Evolutionary conservation across 2,113 vertebrate genomes (phyloP).

Genomic region (Alethe diademata): DNA sequence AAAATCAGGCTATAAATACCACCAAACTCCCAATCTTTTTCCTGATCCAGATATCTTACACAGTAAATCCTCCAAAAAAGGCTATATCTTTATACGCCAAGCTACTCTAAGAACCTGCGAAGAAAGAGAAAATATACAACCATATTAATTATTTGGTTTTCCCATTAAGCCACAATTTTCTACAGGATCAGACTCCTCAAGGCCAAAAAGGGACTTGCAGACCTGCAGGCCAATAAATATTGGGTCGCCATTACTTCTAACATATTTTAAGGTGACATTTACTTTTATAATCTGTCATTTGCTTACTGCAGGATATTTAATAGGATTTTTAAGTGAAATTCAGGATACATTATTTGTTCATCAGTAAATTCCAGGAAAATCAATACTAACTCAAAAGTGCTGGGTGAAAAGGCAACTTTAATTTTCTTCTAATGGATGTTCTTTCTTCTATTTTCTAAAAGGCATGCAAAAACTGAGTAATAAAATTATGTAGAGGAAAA

Average conservation of each 20-base stretch:
- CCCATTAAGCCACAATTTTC: neutral
- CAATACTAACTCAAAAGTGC: neutral
- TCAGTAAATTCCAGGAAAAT: neutral
- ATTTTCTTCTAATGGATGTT: neutral
- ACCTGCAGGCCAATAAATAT: neutral
- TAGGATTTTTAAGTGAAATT: neutral
- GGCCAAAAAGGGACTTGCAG: neutral
- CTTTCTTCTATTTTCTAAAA: neutral
- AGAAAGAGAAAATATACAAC: constrained; percentile 1
- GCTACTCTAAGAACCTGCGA: constrained; percentile 89
- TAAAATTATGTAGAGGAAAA: neutral
- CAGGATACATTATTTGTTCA: neutral
- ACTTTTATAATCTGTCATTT: neutral
- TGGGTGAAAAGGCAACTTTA: neutral
- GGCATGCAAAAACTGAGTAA: neutral
- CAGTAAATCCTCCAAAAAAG: constrained; percentile 93
- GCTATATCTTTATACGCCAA: constrained; percentile 91
- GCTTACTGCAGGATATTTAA: neutral
- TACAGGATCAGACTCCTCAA: neutral
- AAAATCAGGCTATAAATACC: constrained; percentile 91
- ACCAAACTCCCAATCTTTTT: constrained; percentile 94
- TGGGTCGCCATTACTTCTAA: neutral
- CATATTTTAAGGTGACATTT: neutral
- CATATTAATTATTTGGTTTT: neutral
- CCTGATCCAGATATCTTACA: constrained; percentile 95